phyloP scores from a whole-genome alignment of 2,113 vertebrate species.

The Sturnira hondurensis region DNA sequence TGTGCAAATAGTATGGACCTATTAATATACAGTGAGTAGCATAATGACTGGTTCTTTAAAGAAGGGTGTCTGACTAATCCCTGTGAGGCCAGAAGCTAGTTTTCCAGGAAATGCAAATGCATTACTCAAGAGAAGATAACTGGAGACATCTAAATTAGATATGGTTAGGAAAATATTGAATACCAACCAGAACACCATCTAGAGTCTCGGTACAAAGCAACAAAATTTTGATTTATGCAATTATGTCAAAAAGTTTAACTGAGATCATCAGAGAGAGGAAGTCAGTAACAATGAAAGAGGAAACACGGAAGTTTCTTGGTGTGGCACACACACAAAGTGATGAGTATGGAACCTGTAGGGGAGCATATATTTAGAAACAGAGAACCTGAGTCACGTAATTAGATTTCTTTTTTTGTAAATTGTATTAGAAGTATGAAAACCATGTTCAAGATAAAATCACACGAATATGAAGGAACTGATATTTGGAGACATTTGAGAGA shows the following conservation, averaged over 20 bases:
- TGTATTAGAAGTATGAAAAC: neutral
- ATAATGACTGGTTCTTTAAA: neutral
- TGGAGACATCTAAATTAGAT: neutral
- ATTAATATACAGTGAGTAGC: neutral
- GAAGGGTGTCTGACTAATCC: neutral
- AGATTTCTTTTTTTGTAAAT: neutral
- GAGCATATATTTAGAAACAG: neutral
- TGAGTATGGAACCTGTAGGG: neutral
- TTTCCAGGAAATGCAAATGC: neutral
- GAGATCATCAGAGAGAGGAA: neutral
- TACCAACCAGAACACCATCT: neutral
- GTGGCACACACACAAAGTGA: neutral
- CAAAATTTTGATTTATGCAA: neutral
- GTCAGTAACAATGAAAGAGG: neutral
- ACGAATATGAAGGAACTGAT: neutral
- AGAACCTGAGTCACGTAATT: neutral
- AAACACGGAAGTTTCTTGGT: neutral
- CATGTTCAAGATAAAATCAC: neutral
- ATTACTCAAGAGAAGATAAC: neutral
- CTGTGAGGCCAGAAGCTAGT: neutral
- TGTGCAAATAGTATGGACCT: neutral
- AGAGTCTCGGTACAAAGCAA: neutral
- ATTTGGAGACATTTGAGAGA: neutral
- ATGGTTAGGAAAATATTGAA: neutral
- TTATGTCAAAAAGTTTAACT: neutral